phyloP scores from a whole-genome alignment of 2,888 invertebrate species.

The Torymus aiolomorphi region DNA sequence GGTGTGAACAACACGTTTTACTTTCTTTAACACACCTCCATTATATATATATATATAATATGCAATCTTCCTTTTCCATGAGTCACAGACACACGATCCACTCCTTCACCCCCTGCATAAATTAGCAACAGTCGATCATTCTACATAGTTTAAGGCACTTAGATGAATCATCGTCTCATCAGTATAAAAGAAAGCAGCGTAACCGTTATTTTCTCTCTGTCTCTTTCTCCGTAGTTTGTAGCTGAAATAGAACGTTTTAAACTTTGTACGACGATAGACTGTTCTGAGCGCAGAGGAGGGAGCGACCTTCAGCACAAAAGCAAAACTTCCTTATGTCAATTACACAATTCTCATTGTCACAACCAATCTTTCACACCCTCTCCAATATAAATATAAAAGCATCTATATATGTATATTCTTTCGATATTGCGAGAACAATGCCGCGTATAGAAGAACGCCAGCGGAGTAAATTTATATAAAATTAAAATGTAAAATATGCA shows the following conservation, averaged over 20 bases:
- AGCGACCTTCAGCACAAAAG: slow-evolving; percentile 13
- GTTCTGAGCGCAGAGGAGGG: not conserved
- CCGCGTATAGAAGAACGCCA: not conserved
- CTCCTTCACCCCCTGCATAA: not conserved
- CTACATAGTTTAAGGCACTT: not conserved
- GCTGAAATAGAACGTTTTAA: not conserved
- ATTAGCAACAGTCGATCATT: not conserved
- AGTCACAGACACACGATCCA: too few species aligned
- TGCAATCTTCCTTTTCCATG: too few species aligned
- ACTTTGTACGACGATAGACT: slow-evolving; percentile 20
- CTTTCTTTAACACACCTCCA: too few species aligned
- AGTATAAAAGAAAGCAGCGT: not conserved
- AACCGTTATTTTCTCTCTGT: too few species aligned
- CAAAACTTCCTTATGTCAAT: slow-evolving; percentile 7
- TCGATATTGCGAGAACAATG: slow-evolving; percentile 15
- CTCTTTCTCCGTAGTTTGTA: too few species aligned
- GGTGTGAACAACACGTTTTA: slow-evolving; percentile 37
- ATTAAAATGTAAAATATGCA: too few species aligned
- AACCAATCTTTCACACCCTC: slow-evolving; percentile 43
- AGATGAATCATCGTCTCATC: not conserved
- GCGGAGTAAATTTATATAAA: too few species aligned
- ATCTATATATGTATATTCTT: slow-evolving; percentile 21
- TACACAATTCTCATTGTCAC: slow-evolving; percentile 29
- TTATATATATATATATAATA: too few species aligned
- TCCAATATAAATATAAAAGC: slow-evolving; percentile 15